Evolutionary conservation across 2,888 invertebrate genomes (phyloP), one percentile per base, ranked within the genome.

Genomic region (Scrobipalpa costella): DNA sequence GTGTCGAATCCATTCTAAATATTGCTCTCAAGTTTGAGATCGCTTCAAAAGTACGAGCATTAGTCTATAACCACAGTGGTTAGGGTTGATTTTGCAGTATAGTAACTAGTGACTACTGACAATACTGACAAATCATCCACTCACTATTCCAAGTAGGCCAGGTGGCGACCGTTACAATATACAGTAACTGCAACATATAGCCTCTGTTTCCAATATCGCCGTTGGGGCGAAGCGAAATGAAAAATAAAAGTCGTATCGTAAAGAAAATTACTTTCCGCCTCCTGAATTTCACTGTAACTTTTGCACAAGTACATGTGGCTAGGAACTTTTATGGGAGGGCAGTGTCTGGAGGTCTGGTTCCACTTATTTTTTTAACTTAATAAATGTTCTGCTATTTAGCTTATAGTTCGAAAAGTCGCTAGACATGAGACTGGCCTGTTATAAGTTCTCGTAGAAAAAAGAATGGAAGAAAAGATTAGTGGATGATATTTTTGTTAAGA

Each of bases 181-280:
- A 55, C 55, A 55, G 55, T 55, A 55, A 55, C 55, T 6, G 55
- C 17, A 34, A 57, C 38, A 36, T 38, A 38, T 17, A 11, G 19
- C 17, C 9, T 0, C 19, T 7, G 38, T 47, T 44, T 33, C 59
- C 59, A 59, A 59, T 59, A 59, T 47, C 47, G 59, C 27, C 27
- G n/a, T 8, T n/a, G 55, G 55, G 27, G 38, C 13, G 13, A 21
- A 11, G 40, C 44, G 59, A 59, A 44, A 59, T 59, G 59, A 59
- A 59, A 59, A 59, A 59, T 59, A 59, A 59, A 59, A 59, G 44
- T 44, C 59, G 15, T 9, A n/a, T 40, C 58, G 59, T 59, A 59
- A 59, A 59, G 59, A 59, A 59, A 59, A 47, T 59, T 59, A 47
- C 59, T 47, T 59, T 44, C 44, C 17, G 57, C 36, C 44, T 47